Evolutionary conservation across 2,888 invertebrate genomes (phyloP), one percentile per base, ranked within the genome.

Genomic region (Mesorhabditis belari): DNA sequence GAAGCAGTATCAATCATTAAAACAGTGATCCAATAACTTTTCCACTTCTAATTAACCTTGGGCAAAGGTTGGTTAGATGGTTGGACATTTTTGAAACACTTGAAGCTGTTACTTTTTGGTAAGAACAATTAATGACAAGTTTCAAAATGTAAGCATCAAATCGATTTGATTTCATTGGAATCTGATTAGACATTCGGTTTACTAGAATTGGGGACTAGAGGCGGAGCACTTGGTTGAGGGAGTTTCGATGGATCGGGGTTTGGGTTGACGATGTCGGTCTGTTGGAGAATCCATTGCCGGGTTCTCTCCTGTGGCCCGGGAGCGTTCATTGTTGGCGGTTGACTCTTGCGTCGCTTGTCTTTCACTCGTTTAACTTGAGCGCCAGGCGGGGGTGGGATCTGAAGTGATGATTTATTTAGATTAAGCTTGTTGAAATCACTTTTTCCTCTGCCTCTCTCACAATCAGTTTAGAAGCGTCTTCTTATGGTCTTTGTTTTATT

Each of bases 221-320:
- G n/a, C n/a, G n/a, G n/a, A n/a, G n/a, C n/a, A n/a, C n/a, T n/a
- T n/a, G n/a, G n/a, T n/a, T n/a, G n/a, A n/a, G n/a, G n/a, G n/a
- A n/a, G n/a, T n/a, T n/a, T n/a, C n/a, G n/a, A n/a, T n/a, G n/a
- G n/a, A n/a, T n/a, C n/a, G n/a, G n/a, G n/a, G n/a, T n/a, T n/a
- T n/a, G n/a, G n/a, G n/a, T n/a, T n/a, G 56, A 75, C 71, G 24
- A 75, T 65, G 65, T 76, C 76, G 6, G 71, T 69, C 64, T 76
- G 76, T 60, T 76, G 75, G 24, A 75, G 71, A 24, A 76, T 69
- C 76, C 76, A 76, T 61, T 76, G 74, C 27, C 67, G 70, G 26
- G 72, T 70, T 52, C 75, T 67, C 53, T 54, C 24, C 23, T 61
- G 51, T 25, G 56, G 19, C 24, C 49, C 29, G 17, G 19, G 12